Base-by-base conservation (phyloP, 2,888 invertebrate genomes). In the Ceratothoa steindachneri region DNA sequence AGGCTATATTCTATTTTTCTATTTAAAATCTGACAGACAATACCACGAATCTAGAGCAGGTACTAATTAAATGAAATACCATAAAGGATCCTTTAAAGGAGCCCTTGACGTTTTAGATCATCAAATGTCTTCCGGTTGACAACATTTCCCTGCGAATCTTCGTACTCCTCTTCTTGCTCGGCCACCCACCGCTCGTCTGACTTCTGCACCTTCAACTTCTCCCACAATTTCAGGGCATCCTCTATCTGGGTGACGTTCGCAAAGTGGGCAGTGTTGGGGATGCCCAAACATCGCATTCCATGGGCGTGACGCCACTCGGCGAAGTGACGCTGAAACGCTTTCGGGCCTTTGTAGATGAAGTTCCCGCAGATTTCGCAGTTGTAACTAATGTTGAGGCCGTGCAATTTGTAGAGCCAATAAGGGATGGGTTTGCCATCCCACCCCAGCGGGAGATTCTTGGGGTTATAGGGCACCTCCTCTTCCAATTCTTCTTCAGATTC, bases 351-450 rank as follows among this genome's bases (percentile, higher is more conserved):
- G 86, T 99, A 99, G 0, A 95, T 94, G 83, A 92, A 96, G 86
- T 99, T 99, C 28, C 99, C 99, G 84, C 99, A 99, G 81, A 99
- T 99, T 85, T 99, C 99, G 84, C 99, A 99, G 75, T 93, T 95
- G 85, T 98, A 99, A 84, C 95, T 97, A 79, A 99, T 97, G 85
- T 99, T 99, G 9, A 99, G 87, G 0, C 99, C 99, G 83, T 99
- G 99, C 4, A 99, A 87, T 85, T 99, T 99, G 86, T 99, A 99
- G 72, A 99, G 85, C 98, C 98, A 98, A 85, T 98, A 98, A 0
- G 98, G 97, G 76, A 88, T 88, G 4, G 88, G 88, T 85, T 97
- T 98, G 72, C 97, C 97, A 85, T 98, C 98, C 97, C 97, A 99
- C 0, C 98, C 99, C 0, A 99, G 89, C 0, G 99, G 99, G 72